Evolutionary conservation across 2,888 invertebrate species (phyloP), one percentile per base, ranked within the genome.

Genomic region (Megamerina dolium): DNA sequence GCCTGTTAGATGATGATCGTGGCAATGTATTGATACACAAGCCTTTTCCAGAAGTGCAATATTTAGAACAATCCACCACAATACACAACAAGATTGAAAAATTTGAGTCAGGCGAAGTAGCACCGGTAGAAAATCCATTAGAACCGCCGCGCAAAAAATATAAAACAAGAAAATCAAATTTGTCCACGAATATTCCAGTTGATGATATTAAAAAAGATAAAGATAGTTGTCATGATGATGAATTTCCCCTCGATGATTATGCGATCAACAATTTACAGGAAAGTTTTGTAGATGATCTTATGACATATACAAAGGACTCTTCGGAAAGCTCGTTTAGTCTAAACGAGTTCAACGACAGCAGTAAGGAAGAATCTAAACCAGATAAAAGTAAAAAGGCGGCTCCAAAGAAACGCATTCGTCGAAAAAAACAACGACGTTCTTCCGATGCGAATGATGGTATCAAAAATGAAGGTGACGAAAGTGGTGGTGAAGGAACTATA

Each of bases 51-150:
- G 57, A 56, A 19, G 54, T 56, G 18, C 54, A 57, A 18, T 60
- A 56, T 41, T 51, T 59, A 26, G 52, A 61, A 26, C 9, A 59
- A 51, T 55, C 42, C 52, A 54, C 53, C 0, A 56, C 59, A 19
- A 20, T 48, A 10, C 17, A 41, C n/a, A 38, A 23, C 6, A 8
- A 8, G 23, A 10, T 8, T 8, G 23, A 23, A 23, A 23, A 8
- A 23, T 23, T 23, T 20, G 3, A n/a, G 27, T 12, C 36, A 35
- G 4, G 48, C 45, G 29, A 23, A n/a, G 34, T 34, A 8, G 9
- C 31, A 4, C 13, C 26, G 23, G 9, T 8, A 14, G 16, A n/a
- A 31, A 31, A 31, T 16, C 31, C 31, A 16, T 16, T 31, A 16
- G 31, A 31, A 14, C 31, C 13, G 14, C n/a, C 9, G 5, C 3